Conservation (phyloP, 1,140 invertebrate genomes). For the Trigoniulus corallinus region DNA sequence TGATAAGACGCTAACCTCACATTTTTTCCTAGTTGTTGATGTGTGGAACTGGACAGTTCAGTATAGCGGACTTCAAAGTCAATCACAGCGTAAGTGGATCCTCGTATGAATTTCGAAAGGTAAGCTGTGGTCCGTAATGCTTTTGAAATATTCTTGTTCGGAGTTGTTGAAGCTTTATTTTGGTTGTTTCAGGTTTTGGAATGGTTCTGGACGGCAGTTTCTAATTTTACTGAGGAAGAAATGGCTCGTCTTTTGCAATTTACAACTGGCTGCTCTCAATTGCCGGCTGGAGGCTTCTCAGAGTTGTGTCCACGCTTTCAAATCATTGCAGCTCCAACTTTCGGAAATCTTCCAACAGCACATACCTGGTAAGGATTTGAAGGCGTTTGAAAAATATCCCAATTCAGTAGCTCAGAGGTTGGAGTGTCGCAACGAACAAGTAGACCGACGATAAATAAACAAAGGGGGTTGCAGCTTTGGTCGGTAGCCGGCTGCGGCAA, state of each 20-base stretch:
- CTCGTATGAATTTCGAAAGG: slow-evolving; percentile 59
- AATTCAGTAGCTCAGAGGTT: neutral
- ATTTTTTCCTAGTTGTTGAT: slow-evolving; percentile 58
- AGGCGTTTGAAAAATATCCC: no score
- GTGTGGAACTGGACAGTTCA: slow-evolving; percentile 86
- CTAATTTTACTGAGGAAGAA: slow-evolving; percentile 80
- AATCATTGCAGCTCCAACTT: slow-evolving; percentile 71
- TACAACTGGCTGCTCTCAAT: slow-evolving; percentile 74
- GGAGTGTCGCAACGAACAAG: no score
- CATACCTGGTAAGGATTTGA: slow-evolving; percentile 66
- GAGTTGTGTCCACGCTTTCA: slow-evolving; percentile 81
- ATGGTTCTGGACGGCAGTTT: slow-evolving; percentile 90
- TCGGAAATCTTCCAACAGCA: slow-evolving; percentile 76
- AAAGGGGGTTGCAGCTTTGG: no score
- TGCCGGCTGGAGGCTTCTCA: slow-evolving; percentile 73
- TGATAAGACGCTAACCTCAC: no score
- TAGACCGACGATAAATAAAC: no score
- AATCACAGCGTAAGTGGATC: slow-evolving; percentile 73
- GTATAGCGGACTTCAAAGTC: slow-evolving; percentile 67
- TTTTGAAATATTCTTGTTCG: neutral
- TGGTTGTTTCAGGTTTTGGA: slow-evolving; percentile 42
- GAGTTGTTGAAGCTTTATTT: no score
- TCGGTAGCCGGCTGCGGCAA: no score
- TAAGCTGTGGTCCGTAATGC: slow-evolving; percentile 15
- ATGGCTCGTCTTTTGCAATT: slow-evolving; percentile 85